Percentiles rank a stretch among this genome's conserved stretches.
These are phyloP conservation scores for Sebastes kiyomatsui DNA, from an alignment of 2,797 vertebrate genomes.

Conservation along the genomic window DNA sequence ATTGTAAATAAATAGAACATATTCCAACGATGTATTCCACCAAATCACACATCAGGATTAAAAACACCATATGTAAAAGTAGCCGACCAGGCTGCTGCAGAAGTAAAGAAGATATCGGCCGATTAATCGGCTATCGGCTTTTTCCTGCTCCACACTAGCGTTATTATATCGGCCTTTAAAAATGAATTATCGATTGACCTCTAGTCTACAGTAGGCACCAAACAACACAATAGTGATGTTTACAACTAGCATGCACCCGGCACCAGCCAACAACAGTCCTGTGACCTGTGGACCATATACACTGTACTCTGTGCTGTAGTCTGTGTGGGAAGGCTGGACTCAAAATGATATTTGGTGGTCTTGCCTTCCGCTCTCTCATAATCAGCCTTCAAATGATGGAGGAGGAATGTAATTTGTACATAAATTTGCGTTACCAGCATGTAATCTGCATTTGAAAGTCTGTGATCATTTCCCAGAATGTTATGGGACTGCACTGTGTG, in stretches of 20 bases:
- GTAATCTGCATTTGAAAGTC: constrained; percentile 43
- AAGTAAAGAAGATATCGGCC: not conserved
- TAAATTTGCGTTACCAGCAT: constrained; percentile 22
- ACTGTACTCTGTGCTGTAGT: not conserved
- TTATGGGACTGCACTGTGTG: constrained; percentile 8
- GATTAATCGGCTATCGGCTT: not conserved
- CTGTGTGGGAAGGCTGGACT: not conserved
- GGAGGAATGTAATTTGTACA: not conserved
- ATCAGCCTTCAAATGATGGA: constrained; percentile 1
- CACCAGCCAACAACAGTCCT: not conserved
- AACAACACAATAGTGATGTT: not conserved
- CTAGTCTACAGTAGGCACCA: too few species aligned
- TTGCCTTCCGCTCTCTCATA: not conserved
- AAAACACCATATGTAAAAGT: too few species aligned
- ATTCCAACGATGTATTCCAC: too few species aligned
- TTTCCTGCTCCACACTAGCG: too few species aligned
- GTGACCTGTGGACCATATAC: not conserved
- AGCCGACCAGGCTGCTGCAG: too few species aligned
- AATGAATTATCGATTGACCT: too few species aligned
- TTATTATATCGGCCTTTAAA: too few species aligned
- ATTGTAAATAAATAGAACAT: too few species aligned
- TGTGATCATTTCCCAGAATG: constrained; percentile 37
- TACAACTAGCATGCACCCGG: not conserved
- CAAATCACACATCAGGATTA: too few species aligned
- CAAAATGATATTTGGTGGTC: not conserved